Conservation (phyloP, 2,888 invertebrate species). For the Pandemis cinnamomeana region DNA sequence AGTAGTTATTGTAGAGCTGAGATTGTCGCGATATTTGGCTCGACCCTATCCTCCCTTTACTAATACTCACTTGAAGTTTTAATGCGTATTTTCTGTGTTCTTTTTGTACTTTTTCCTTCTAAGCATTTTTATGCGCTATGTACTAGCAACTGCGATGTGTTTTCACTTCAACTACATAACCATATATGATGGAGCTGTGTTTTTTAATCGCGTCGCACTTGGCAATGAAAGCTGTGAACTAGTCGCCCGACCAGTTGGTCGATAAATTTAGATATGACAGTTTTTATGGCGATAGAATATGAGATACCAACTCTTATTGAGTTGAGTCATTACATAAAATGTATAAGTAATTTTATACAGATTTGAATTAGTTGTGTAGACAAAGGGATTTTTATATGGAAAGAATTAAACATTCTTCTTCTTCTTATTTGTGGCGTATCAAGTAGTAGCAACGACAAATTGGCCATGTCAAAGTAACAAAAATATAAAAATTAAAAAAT, state of each 20-base stretch:
- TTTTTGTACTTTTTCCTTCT: too few relatives aligned
- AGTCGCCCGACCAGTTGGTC: background rate
- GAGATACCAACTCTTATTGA: background rate
- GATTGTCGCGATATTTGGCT: too few relatives aligned
- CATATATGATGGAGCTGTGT: background rate
- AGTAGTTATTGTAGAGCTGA: too few relatives aligned
- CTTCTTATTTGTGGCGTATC: too few relatives aligned
- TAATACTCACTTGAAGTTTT: too few relatives aligned
- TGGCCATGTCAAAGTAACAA: too few relatives aligned
- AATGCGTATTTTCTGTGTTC: too few relatives aligned
- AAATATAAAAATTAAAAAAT: too few relatives aligned
- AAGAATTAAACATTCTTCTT: background rate
- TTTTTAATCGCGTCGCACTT: background rate
- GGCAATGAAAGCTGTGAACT: conserved; percentile 15
- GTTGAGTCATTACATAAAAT: background rate
- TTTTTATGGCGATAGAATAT: background rate
- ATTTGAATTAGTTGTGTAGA: background rate
- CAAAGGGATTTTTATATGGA: background rate
- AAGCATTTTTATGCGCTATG: too few relatives aligned
- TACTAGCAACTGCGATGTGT: background rate
- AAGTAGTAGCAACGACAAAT: too few relatives aligned
- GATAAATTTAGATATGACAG: conserved; percentile 3
- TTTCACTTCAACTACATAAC: conserved; percentile 3
- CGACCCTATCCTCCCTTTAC: too few relatives aligned
- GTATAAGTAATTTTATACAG: background rate